Conservation (phyloP, 2,888 invertebrate species). For the Megaustenia siamemsis region DNA sequence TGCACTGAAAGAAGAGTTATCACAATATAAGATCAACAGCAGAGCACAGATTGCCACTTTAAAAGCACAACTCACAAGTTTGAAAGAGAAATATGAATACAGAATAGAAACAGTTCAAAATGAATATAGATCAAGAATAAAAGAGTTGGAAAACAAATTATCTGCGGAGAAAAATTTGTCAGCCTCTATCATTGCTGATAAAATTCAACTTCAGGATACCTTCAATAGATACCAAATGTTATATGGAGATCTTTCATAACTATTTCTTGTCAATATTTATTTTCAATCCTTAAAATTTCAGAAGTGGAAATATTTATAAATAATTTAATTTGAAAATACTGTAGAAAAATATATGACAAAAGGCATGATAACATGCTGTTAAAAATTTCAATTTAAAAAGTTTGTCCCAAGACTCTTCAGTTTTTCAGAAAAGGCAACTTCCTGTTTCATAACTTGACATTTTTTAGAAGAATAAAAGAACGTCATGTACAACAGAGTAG, state of each 20-base stretch:
- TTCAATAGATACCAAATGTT: constrained; percentile 69
- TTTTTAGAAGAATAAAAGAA: too few species aligned
- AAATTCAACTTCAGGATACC: constrained; percentile 68
- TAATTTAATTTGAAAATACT: too few species aligned
- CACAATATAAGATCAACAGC: constrained; percentile 48
- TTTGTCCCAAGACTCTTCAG: too few species aligned
- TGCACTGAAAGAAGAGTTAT: constrained; percentile 60
- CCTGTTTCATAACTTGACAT: too few species aligned
- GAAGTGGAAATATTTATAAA: too few species aligned
- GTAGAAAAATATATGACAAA: too few species aligned
- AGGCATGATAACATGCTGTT: too few species aligned
- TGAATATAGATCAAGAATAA: constrained; percentile 59
- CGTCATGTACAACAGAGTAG: too few species aligned
- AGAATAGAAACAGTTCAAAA: constrained; percentile 65
- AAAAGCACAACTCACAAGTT: constrained; percentile 61
- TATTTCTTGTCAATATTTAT: too few species aligned
- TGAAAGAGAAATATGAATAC: constrained; percentile 65
- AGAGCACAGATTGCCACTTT: constrained; percentile 58
- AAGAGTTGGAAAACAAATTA: constrained; percentile 65
- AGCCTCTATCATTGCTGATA: constrained; percentile 69
- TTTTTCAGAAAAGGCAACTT: too few species aligned
- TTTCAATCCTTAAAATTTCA: too few species aligned
- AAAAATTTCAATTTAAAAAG: too few species aligned
- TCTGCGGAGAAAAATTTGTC: constrained; percentile 66
- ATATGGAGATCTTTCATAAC: constrained; percentile 63